Conservation (phyloP, 2,113 vertebrate species). For the Tachuris rubrigastra region DNA sequence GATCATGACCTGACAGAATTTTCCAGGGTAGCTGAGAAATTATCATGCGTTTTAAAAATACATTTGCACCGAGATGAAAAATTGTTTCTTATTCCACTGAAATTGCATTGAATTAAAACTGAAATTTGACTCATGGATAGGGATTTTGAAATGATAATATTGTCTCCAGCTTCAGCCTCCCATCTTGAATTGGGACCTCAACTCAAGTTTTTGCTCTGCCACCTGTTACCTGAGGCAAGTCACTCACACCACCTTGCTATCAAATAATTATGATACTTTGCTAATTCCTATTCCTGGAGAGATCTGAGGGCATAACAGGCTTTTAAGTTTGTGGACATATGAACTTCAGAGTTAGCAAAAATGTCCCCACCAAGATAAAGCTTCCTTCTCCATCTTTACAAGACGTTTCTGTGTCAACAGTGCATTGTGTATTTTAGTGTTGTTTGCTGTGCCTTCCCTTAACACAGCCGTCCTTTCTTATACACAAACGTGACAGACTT, state of each 20-base stretch:
- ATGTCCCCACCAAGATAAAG: background rate
- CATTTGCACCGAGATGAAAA: background rate
- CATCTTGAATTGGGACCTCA: background rate
- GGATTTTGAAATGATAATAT: background rate
- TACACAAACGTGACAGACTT: background rate
- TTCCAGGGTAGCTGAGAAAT: background rate
- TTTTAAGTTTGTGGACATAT: background rate
- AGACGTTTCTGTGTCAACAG: background rate
- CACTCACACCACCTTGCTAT: rapidly evolving
- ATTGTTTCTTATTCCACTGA: background rate
- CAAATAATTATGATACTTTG: background rate
- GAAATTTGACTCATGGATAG: background rate
- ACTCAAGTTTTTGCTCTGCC: background rate
- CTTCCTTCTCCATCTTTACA: background rate
- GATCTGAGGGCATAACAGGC: background rate
- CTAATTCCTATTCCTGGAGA: background rate
- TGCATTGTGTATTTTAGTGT: background rate
- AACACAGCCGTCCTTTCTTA: background rate
- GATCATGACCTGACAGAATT: background rate
- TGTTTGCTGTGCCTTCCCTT: background rate
- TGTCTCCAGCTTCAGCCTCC: background rate
- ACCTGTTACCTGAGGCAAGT: background rate
- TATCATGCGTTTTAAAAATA: rapidly evolving
- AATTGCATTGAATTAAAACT: background rate
- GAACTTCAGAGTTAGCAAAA: background rate